These are phyloP conservation scores for Mirza zaza DNA, from an alignment of 2,113 vertebrate species.

Conservation along the genomic window DNA sequence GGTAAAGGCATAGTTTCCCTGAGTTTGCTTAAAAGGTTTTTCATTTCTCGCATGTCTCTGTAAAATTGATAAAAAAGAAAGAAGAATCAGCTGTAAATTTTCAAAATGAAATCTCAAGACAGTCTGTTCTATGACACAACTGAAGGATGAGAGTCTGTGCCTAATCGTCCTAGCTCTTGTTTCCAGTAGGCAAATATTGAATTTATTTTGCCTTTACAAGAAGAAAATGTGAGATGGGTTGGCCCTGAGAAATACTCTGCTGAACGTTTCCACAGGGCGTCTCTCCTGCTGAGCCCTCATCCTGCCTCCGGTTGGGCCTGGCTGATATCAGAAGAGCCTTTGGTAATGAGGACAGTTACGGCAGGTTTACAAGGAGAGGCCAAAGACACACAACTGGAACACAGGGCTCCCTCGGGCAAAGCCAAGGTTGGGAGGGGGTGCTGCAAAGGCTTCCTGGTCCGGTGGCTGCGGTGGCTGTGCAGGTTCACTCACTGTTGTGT, in stretches of 20 bases:
- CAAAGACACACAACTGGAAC: not conserved
- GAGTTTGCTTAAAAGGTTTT: constrained; percentile 99
- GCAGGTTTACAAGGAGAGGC: not conserved
- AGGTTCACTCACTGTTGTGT: not conserved
- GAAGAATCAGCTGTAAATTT: constrained; percentile 47
- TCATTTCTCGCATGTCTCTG: constrained; percentile 99
- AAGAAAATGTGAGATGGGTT: not conserved
- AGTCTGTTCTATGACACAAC: not conserved
- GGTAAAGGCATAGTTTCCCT: constrained; percentile 99
- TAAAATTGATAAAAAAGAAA: constrained; percentile 74
- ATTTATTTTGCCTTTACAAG: constrained; percentile 47
- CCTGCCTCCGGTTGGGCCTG: not conserved
- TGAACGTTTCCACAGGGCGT: not conserved
- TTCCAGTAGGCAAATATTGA: constrained; percentile 38
- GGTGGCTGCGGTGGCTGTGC: not conserved
- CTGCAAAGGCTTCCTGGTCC: not conserved
- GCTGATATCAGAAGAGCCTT: not conserved
- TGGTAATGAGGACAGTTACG: not conserved
- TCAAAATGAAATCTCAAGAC: not conserved
- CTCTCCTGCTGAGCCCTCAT: not conserved
- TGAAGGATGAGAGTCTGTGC: not conserved
- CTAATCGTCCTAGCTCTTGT: not conserved
- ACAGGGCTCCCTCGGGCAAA: not conserved
- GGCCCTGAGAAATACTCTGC: not conserved
- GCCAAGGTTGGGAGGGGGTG: not conserved